Percentiles rank a stretch among this genome's conserved stretches.
Conservation (phyloP, 2,113 vertebrate genomes). For the Bambusicola thoracicus region DNA sequence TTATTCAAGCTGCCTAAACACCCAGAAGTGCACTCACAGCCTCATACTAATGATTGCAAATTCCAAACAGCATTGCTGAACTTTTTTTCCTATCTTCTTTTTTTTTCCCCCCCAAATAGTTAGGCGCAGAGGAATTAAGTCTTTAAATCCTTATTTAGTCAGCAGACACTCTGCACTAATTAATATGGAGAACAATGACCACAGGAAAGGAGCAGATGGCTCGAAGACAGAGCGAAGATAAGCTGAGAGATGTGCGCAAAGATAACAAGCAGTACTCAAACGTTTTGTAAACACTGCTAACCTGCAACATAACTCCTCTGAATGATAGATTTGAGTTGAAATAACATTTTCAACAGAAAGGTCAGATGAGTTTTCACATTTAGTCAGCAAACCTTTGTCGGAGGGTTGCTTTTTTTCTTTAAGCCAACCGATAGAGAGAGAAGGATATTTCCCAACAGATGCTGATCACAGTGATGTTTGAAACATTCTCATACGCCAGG, state of each 20-base stretch:
- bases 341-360: constrained; percentile 43
- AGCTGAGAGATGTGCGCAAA: neutral
- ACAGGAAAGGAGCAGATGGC: constrained; percentile 45
- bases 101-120: neutral
- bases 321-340: neutral
- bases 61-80: neutral
- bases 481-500: neutral
- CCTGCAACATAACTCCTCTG: neutral
- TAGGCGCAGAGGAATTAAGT: constrained; percentile 30
- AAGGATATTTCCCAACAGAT: neutral
- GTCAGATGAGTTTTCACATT: neutral
- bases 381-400: neutral
- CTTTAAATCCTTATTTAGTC: constrained; percentile 54
- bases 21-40: constrained; percentile 54
- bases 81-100: neutral
- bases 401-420: neutral
- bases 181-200: constrained; percentile 57
- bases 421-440: neutral
- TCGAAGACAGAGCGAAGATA: neutral
- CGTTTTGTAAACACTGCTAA: constrained; percentile 7
- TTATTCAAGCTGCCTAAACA: constrained; percentile 69
- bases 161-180: constrained; percentile 47
- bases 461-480: neutral
- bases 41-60: constrained; percentile 54
- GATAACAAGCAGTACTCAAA: neutral